These are phyloP conservation scores for Pharmacophagus antenor DNA, from an alignment of 2,888 invertebrate genomes.

Conservation along the genomic window DNA sequence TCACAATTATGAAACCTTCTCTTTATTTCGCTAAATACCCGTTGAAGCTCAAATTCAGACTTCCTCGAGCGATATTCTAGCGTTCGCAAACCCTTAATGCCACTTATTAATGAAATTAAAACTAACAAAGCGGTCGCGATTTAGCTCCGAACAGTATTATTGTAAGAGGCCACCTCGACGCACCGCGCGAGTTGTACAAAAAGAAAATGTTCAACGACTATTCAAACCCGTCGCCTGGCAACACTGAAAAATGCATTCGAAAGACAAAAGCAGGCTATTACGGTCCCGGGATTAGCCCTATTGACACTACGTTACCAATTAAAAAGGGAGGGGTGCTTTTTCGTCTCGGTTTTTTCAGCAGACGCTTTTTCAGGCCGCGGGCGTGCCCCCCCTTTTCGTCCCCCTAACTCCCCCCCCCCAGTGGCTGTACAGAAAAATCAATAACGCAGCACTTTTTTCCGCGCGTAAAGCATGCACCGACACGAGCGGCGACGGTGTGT, in stretches of 20 bases:
- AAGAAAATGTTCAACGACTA: conserved; percentile 34
- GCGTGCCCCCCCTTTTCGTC: conserved; percentile 51
- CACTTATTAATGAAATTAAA: conserved; percentile 29
- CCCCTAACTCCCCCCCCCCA: conserved; percentile 55
- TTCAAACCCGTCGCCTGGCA: conserved; percentile 56
- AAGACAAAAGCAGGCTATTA: conserved; percentile 77
- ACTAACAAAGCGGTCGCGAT: conserved; percentile 24
- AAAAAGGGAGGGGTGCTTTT: conserved; percentile 80
- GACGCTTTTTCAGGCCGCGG: conserved; percentile 80
- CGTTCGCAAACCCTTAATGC: conserved; percentile 21
- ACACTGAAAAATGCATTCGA: conserved; percentile 75
- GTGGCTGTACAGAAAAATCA: conserved; percentile 80
- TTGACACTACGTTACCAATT: conserved; percentile 81
- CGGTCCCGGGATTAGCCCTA: conserved; percentile 77
- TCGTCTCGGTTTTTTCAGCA: conserved; percentile 81
- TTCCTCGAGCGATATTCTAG: conserved; percentile 19
- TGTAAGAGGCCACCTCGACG: conserved; percentile 23
- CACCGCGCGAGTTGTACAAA: conserved; percentile 34
- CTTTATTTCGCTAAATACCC: conserved; percentile 11
- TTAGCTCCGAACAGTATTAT: conserved; percentile 23
- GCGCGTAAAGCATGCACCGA: conserved; percentile 82
- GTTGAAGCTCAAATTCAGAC: conserved; percentile 5
- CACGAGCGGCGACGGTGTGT: conserved; percentile 56
- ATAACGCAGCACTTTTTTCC: conserved; percentile 82
- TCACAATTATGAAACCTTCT: not conserved